These are phyloP conservation scores for Xiphorhynchus elegans DNA, from an alignment of 2,113 vertebrate genomes.

Conservation along the genomic window DNA sequence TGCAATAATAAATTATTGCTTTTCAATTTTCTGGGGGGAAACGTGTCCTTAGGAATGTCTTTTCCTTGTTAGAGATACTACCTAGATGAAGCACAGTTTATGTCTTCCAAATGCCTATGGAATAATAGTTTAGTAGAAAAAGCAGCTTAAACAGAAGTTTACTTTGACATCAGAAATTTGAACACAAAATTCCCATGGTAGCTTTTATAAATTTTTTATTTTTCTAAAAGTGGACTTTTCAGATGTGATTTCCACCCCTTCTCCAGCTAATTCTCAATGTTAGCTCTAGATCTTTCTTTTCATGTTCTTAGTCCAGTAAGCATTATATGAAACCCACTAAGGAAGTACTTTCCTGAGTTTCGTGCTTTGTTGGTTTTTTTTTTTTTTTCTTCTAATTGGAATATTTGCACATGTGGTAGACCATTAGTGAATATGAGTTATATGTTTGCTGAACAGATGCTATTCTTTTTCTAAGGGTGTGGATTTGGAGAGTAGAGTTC, in stretches of 20 bases:
- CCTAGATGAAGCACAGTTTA: background rate
- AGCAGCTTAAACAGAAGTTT: background rate
- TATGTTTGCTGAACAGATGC: background rate
- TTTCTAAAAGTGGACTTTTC: background rate
- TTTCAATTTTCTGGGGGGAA: background rate
- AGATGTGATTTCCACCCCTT: background rate
- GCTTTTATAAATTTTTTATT: background rate
- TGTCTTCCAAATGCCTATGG: background rate
- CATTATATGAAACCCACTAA: background rate
- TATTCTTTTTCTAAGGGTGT: background rate
- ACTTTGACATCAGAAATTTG: background rate
- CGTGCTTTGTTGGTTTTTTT: background rate
- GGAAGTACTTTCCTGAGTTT: background rate
- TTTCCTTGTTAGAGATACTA: background rate
- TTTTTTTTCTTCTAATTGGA: background rate
- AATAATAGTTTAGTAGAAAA: background rate
- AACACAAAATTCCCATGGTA: background rate
- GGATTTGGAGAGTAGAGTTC: background rate
- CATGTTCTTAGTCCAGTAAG: background rate
- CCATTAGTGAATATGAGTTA: background rate
- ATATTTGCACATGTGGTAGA: background rate
- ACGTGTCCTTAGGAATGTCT: background rate
- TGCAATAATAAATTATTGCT: background rate
- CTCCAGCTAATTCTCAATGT: background rate
- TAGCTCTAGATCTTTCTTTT: background rate